Conservation (phyloP, 2,888 invertebrate species). For the Drosophila acutilabella region DNA sequence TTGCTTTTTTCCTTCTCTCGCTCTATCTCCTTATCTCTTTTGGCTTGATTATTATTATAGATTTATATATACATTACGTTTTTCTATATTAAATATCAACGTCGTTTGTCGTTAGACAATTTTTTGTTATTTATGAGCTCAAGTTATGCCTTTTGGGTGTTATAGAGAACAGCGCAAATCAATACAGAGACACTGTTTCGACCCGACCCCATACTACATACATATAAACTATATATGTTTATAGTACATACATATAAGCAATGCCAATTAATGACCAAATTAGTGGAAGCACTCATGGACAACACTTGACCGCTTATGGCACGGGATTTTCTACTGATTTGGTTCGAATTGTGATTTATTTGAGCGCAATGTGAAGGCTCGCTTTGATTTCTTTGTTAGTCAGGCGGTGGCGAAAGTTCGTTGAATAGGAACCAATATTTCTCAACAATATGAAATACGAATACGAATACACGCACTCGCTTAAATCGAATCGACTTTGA, state of each 20-base stretch:
- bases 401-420: conserved; percentile 65
- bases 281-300: conserved; percentile 78
- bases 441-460: conserved; percentile 44
- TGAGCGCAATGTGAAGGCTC: conserved; percentile 71
- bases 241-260: conserved; percentile 55
- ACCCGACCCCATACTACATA: conserved; percentile 31
- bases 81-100: conserved; percentile 71
- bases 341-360: conserved; percentile 80
- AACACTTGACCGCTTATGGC: conserved; percentile 78
- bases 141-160: conserved; percentile 79
- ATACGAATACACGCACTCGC: conserved; percentile 47
- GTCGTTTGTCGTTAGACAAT: conserved; percentile 75
- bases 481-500: conserved; percentile 59
- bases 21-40: conserved; percentile 39
- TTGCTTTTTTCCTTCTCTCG: conserved; percentile 45
- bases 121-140: conserved; percentile 79
- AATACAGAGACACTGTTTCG: conserved; percentile 20
- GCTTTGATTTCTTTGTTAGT: conserved; percentile 79
- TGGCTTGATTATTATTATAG: conserved; percentile 75
- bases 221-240: conserved; percentile 39
- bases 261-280: conserved; percentile 81
- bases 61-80: conserved; percentile 13
- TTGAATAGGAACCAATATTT: conserved; percentile 12
- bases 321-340: conserved; percentile 80
- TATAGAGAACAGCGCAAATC: conserved; percentile 60